phyloP scores from a whole-genome alignment of 2,113 vertebrate genomes.

The Entomyzon cyanotis region DNA sequence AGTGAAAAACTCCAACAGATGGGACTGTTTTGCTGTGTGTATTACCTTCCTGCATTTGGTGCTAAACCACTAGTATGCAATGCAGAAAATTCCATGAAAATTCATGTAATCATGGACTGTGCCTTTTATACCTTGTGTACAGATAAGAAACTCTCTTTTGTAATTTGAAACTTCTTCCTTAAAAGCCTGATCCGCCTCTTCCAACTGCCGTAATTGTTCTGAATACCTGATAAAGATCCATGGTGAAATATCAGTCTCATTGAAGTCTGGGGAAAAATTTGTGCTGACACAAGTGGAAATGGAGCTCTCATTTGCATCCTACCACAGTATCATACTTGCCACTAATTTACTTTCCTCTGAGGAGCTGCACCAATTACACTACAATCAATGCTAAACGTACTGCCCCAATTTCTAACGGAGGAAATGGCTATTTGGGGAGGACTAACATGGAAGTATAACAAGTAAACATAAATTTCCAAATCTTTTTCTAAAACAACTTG shows the following conservation, averaged over 20 bases:
- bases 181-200: neutral
- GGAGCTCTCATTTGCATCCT: neutral
- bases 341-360: neutral
- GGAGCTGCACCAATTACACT: neutral
- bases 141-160: neutral
- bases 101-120: neutral
- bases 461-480: neutral
- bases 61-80: neutral
- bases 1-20: neutral
- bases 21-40: neutral
- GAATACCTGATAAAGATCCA: neutral
- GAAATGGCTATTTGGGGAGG: neutral
- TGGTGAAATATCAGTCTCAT: slow-evolving; percentile 15
- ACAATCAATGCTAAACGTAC: neutral
- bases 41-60: neutral
- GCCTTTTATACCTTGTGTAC: neutral
- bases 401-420: neutral
- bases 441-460: neutral
- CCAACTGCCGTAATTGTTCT: neutral
- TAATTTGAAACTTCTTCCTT: slow-evolving; percentile 30
- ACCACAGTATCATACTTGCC: neutral
- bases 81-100: neutral
- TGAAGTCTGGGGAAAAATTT: neutral
- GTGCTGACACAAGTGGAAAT: slow-evolving; percentile 10
- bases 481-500: neutral